Percentiles rank a stretch among this genome's conserved stretches.
These are phyloP conservation scores for Urocolius indicus DNA, from an alignment of 2,113 vertebrate genomes.

Conservation along the genomic window DNA sequence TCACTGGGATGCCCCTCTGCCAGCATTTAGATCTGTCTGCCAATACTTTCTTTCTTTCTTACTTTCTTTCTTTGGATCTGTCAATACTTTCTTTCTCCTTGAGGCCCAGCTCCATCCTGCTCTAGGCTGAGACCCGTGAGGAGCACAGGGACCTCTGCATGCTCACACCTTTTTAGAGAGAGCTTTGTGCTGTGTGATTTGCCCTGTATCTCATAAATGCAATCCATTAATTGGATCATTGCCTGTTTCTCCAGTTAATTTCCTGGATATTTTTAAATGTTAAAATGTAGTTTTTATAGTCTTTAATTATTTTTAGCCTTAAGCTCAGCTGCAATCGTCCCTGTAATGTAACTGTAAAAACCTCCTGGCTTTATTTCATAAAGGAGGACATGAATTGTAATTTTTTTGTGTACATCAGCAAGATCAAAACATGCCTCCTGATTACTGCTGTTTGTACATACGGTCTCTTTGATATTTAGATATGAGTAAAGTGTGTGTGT, in stretches of 20 bases:
- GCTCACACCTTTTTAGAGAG: neutral
- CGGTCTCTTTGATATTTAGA: constrained; percentile 57
- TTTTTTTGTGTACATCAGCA: constrained; percentile 64
- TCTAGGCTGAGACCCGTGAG: neutral
- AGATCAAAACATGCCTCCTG: constrained; percentile 57
- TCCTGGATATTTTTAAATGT: constrained; percentile 73
- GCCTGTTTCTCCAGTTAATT: constrained; percentile 67
- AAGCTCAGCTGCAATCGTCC: constrained; percentile 56
- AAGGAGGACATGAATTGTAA: constrained; percentile 64
- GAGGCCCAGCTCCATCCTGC: neutral
- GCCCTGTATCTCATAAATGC: constrained; percentile 55
- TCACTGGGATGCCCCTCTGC: neutral
- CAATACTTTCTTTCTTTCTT: neutral
- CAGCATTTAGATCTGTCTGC: neutral
- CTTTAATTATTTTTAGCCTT: constrained; percentile 67
- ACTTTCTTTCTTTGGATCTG: neutral
- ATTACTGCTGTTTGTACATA: constrained; percentile 58
- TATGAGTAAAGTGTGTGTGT: constrained; percentile 23
- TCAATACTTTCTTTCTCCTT: neutral
- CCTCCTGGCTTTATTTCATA: constrained; percentile 29
- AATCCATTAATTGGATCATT: constrained; percentile 69
- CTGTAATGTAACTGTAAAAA: constrained; percentile 65
- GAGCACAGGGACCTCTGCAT: neutral
- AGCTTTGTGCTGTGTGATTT: constrained; percentile 12
- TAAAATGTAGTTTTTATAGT: constrained; percentile 66